Evolutionary conservation across 2,888 invertebrate species (phyloP).

Genomic region (Frankliniella intonsa): DNA sequence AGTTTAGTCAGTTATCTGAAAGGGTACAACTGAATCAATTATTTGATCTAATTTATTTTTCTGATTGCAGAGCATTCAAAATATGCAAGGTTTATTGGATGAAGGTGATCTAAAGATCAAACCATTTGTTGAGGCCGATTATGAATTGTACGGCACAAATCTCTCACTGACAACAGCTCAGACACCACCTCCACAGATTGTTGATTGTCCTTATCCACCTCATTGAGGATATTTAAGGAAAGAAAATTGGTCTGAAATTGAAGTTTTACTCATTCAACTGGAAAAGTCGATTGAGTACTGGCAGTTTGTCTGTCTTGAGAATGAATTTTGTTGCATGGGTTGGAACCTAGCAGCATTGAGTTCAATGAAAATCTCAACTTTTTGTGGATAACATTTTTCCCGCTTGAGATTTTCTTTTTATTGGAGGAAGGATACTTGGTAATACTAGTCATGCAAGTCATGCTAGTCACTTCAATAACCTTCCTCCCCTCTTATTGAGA

Average conservation of each 20-base stretch:
- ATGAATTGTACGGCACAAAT: not conserved
- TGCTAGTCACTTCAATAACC: no score
- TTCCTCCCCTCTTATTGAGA: no score
- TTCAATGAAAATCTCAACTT: not conserved
- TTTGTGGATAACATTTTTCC: no score
- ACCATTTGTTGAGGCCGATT: not conserved
- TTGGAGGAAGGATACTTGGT: no score
- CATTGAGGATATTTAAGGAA: not conserved
- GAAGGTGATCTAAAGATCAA: not conserved
- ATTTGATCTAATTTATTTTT: not conserved
- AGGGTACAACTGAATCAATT: not conserved
- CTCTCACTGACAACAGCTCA: not conserved
- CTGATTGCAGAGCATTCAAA: not conserved
- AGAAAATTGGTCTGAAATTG: not conserved
- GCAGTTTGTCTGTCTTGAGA: not conserved
- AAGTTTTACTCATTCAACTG: not conserved
- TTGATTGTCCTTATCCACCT: not conserved
- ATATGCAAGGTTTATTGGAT: not conserved
- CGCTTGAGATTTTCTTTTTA: no score
- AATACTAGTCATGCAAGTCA: no score
- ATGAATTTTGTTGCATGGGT: conserved; percentile 11
- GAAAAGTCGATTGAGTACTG: not conserved
- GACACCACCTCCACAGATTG: not conserved
- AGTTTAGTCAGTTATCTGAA: not conserved
- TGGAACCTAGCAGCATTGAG: conserved; percentile 8